Evolutionary conservation across 2,797 vertebrate genomes (phyloP), one percentile per base, ranked within the genome.

Genomic region (Ctenopoma kingsleyae): DNA sequence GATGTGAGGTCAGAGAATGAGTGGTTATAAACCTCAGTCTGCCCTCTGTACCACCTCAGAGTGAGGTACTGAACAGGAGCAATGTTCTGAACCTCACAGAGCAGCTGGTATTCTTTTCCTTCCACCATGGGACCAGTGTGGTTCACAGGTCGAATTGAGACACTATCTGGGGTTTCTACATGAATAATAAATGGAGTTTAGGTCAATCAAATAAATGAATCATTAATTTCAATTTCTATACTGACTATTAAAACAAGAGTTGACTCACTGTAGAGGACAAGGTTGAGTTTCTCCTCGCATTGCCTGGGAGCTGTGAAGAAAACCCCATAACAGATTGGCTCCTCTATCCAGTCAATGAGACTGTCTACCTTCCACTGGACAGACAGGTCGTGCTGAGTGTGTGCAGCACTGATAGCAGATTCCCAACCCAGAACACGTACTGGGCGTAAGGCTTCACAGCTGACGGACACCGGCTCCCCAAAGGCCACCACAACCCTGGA

Each of bases 41-140:
- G 88, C 8, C 90, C 94, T 82, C 91, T 81, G 87, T 94, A 95
- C 95, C 95, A 95, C 63, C 89, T 89, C 71, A 95, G 87, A 25
- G 84, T 93, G 67, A 95, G 94, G 75, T 95, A 95, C 80, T 95
- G 95, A 47, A 95, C 95, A 0, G 95, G 94, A n/a, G 95, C 95
- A 1, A 95, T 88, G 32, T 95, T 95, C 81, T 95, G 95, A 54
- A 95, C 94, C 78, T 95, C 95, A 6, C 95, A 95, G 59, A 94
- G 91, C 44, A 95, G 83, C 80, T 94, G 90, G 84, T 95, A 95
- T 82, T 95, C 93, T 64, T 79, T 92, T 30, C 92, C 93, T 47
- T 91, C 94, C 78, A 89, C 71, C 93, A 95, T 91, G 23, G 94
- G 88, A 15, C 93, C 93, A 0, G 87, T 94, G 86, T 94, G 92